Evolutionary conservation across 1,140 invertebrate species (phyloP), one percentile per base, ranked within the genome.

Genomic region (Tetragnatha versicolor): DNA sequence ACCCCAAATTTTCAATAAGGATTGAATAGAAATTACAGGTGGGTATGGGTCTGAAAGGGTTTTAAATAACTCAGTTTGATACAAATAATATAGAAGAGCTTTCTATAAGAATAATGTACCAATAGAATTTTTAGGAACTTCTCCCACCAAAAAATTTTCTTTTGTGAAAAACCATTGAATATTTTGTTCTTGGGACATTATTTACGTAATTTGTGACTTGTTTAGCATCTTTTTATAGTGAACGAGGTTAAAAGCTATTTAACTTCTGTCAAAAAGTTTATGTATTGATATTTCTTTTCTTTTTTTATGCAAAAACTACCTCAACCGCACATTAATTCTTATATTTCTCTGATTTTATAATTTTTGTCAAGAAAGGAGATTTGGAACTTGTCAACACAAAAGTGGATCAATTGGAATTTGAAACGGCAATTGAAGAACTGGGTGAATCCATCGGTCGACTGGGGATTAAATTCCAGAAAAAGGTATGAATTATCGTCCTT

Each of bases 291-390:
- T 22, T 4, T 3, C 2, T 10, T n/a, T 20, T 53, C 20, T 53
- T 53, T 9, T 10, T 53, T 10, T 53, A 53, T 22, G 25, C n/a
- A 53, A 25, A 22, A n/a, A n/a, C n/a, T n/a, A n/a, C n/a, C n/a
- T n/a, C n/a, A n/a, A n/a, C n/a, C 12, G 3, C n/a, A n/a, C 20
- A 20, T 20, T 22, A 53, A 53, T 53, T n/a, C 12, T 53, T n/a
- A n/a, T n/a, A n/a, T n/a, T 53, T 12, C 10, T 25, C 12, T 25
- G 17, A n/a, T 22, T 2, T 12, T 53, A 9, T 65, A 25, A 5
- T 65, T 27, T 42, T 47, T 20, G n/a, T n/a, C n/a, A 45, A 70
- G 68, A 70, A 70, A 70, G 68, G 45, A 20, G 68, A 70, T 37
- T 25, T 70, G 47, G 20, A 12, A 17, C n/a, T 70, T 10, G 31